Conservation (phyloP, 2,797 vertebrate species). For the Enteromius thamalakanensis region DNA sequence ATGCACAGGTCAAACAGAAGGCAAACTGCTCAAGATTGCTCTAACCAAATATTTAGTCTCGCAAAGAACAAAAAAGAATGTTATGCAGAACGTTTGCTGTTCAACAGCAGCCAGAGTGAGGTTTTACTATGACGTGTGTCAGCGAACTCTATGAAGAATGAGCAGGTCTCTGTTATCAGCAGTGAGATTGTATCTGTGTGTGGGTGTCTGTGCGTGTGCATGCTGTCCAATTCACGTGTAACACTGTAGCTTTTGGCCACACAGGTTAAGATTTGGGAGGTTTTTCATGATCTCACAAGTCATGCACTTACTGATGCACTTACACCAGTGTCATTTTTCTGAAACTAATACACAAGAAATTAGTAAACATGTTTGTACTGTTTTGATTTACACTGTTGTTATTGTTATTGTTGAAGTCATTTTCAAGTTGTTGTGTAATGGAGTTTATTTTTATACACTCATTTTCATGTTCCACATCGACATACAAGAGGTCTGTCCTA, state of each 20-base stretch:
- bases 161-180: constrained; percentile 31
- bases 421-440: constrained; percentile 1
- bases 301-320: neutral
- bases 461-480: neutral
- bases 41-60: constrained; percentile 41
- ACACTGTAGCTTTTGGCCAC: neutral
- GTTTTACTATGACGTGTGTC: neutral
- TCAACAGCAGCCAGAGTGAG: neutral
- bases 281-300: neutral
- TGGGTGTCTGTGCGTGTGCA: neutral
- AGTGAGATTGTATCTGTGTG: constrained; percentile 10
- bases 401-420: neutral
- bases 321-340: neutral
- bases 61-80: neutral
- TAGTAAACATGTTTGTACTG: neutral
- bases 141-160: neutral
- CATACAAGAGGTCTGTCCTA: neutral
- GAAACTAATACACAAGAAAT: neutral
- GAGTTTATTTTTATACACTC: neutral
- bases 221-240: neutral
- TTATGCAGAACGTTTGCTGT: constrained; percentile 15
- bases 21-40: constrained; percentile 29
- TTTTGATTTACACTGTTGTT: neutral
- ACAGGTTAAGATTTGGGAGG: neutral
- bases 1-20: constrained; percentile 66